phyloP scores from a whole-genome alignment of 2,113 vertebrate species.

The Helogale parvula region DNA sequence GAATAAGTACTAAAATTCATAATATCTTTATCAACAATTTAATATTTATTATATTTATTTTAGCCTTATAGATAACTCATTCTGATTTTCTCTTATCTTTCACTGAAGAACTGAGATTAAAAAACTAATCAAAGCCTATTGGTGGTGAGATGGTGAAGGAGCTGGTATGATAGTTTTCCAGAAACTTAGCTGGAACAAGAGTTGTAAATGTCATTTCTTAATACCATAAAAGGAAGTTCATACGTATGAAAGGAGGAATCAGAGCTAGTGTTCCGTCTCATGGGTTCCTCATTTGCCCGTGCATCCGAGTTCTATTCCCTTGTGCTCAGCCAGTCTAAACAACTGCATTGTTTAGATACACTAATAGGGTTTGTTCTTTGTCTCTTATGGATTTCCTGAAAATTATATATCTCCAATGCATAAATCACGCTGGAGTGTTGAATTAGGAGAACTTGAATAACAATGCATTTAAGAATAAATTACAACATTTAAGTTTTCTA shows the following conservation, averaged over 20 bases:
- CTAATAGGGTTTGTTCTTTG: slow-evolving; percentile 35
- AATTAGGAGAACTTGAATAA: slow-evolving; percentile 19
- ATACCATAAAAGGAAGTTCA: background rate
- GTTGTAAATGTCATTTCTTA: background rate
- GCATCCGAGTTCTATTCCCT: background rate
- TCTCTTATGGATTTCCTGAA: slow-evolving; percentile 28
- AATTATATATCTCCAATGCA: background rate
- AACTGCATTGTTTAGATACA: slow-evolving; percentile 43
- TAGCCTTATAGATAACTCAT: background rate
- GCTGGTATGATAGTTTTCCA: background rate
- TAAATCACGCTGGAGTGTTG: background rate
- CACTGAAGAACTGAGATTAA: background rate
- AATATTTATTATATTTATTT: background rate
- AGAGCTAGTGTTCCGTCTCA: background rate
- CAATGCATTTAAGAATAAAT: background rate
- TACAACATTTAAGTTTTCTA: background rate
- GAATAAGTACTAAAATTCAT: slow-evolving; percentile 12
- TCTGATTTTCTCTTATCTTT: background rate
- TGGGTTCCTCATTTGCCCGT: background rate
- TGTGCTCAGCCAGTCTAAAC: background rate
- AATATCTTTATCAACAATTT: background rate
- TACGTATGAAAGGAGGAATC: background rate
- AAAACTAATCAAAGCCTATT: background rate
- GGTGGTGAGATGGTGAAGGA: background rate
- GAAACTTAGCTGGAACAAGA: background rate